These are phyloP conservation scores for Buathra laborator DNA, from an alignment of 2,888 invertebrate species.

Conservation along the genomic window DNA sequence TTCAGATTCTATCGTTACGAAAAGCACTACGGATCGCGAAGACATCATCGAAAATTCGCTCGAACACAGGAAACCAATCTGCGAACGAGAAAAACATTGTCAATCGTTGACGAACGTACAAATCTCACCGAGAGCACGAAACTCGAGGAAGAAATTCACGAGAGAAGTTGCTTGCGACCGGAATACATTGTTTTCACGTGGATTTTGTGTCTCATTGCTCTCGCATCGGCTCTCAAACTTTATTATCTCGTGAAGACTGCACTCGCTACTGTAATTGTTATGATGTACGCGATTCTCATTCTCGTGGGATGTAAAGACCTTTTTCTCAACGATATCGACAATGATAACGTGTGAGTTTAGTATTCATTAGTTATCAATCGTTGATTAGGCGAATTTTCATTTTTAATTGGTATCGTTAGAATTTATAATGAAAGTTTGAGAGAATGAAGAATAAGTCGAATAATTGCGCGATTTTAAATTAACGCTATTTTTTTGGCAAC, in stretches of 20 bases:
- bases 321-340: slow-evolving; percentile 80
- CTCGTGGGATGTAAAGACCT: slow-evolving; percentile 87
- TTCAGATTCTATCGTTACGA: slow-evolving; percentile 77
- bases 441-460: too few relatives aligned
- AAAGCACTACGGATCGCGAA: slow-evolving; percentile 70
- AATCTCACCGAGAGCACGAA: slow-evolving; percentile 38
- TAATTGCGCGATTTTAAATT: too few relatives aligned
- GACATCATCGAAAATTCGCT: slow-evolving; percentile 65
- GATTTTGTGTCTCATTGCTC: slow-evolving; percentile 95
- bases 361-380: background rate
- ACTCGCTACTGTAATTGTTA: slow-evolving; percentile 91
- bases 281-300: slow-evolving; percentile 91
- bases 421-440: background rate
- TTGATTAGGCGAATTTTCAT: background rate
- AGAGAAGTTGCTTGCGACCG: slow-evolving; percentile 88
- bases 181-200: slow-evolving; percentile 98
- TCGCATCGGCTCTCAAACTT: slow-evolving; percentile 96
- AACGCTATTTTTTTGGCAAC: background rate
- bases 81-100: slow-evolving; percentile 64
- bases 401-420: background rate
- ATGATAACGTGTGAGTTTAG: slow-evolving; percentile 83
- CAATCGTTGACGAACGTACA: slow-evolving; percentile 38
- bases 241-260: slow-evolving; percentile 95
- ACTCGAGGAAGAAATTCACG: background rate
- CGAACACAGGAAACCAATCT: slow-evolving; percentile 59